These are phyloP conservation scores for Tetrapedia diversipes DNA, from an alignment of 2,888 invertebrate species.

Conservation along the genomic window DNA sequence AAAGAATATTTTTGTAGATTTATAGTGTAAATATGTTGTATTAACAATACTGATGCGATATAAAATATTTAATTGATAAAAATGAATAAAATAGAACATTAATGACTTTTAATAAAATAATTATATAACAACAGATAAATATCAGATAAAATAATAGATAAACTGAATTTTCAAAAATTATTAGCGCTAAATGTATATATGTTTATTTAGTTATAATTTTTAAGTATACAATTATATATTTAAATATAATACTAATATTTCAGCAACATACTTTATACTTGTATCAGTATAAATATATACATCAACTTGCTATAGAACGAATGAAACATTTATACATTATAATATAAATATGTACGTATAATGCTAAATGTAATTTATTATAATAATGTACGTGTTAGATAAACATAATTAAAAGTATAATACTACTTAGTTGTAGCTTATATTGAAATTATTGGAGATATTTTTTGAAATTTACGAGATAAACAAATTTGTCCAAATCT, in stretches of 20 bases:
- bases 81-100: not conserved
- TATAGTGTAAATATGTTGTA: not conserved
- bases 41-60: not conserved
- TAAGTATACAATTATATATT: not conserved
- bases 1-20: not conserved
- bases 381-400: not conserved
- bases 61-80: not conserved
- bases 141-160: not conserved
- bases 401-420: not conserved
- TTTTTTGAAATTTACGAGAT: constrained; percentile 18
- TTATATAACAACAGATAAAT: not conserved
- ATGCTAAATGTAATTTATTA: not conserved
- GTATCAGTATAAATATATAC: too few species aligned
- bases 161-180: not conserved
- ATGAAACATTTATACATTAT: not conserved
- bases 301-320: too few species aligned
- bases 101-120: not conserved
- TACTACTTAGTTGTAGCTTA: not conserved
- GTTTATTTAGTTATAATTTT: too few species aligned
- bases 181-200: not conserved
- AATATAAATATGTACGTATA: not conserved
- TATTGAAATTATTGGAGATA: constrained; percentile 1
- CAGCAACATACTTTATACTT: not conserved
- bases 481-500: constrained; percentile 21
- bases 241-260: not conserved